A percentile compares a stretch with the other conserved stretches of the same genome.
phyloP scores from a whole-genome alignment of 2,797 vertebrate genomes.

The Lithobates pipiens region DNA sequence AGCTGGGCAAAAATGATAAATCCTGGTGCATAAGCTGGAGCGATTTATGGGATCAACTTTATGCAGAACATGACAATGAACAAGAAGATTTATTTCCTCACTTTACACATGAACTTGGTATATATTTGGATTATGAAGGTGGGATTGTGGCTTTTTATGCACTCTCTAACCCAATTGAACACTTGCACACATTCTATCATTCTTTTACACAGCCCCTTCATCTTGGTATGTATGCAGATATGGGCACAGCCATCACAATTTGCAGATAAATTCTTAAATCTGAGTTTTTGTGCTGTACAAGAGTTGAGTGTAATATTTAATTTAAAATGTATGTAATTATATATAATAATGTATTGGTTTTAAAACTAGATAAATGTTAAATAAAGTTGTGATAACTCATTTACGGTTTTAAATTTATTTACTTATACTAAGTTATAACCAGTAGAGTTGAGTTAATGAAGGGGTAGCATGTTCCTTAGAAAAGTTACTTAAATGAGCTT shows the following conservation, averaged over 20 bases:
- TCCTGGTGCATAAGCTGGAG: slow-evolving; percentile 14
- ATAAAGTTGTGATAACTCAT: too few relatives aligned
- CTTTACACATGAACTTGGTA: slow-evolving; percentile 12
- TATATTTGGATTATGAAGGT: slow-evolving; percentile 37
- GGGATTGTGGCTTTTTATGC: slow-evolving; percentile 25
- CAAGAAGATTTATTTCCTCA: background rate
- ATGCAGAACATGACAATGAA: slow-evolving; percentile 16
- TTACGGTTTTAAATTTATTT: too few relatives aligned
- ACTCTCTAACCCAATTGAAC: slow-evolving; percentile 6
- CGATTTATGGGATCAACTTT: background rate
- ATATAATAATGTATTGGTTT: too few relatives aligned
- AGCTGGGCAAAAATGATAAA: background rate
- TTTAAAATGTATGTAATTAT: too few relatives aligned
- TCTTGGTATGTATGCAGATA: background rate
- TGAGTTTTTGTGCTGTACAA: too few relatives aligned
- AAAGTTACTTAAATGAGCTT: too few relatives aligned
- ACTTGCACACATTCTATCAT: background rate
- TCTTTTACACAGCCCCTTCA: slow-evolving; percentile 20
- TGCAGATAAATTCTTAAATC: background rate
- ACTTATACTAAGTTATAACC: too few relatives aligned
- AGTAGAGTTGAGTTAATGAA: too few relatives aligned
- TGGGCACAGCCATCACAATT: slow-evolving; percentile 5
- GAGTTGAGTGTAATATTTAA: too few relatives aligned
- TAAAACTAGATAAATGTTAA: too few relatives aligned
- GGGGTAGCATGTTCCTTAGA: too few relatives aligned